Conservation (phyloP, 30 jellyfish, hydroid and myxozoan species). For the Aurelia sp. region DNA sequence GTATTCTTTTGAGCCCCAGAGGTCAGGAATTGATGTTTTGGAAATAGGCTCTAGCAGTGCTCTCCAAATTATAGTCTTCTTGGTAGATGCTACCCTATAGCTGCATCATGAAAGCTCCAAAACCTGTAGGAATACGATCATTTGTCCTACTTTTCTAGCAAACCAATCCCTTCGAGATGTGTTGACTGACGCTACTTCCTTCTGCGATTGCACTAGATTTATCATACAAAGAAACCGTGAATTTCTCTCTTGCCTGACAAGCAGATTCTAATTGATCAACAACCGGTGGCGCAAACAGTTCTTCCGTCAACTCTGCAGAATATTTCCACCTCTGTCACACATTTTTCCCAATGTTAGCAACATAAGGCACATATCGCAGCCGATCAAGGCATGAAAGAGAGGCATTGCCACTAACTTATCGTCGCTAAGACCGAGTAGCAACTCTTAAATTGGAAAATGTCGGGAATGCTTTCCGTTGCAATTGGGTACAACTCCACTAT, state of each 20-base stretch:
- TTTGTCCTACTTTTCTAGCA: background rate
- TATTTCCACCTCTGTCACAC: constrained; percentile 28
- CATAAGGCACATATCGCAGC: constrained; percentile 40
- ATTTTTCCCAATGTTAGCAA: no score
- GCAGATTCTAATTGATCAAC: constrained; percentile 18
- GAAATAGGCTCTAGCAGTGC: no score
- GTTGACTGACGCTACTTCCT: constrained; percentile 13
- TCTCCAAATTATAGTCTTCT: no score
- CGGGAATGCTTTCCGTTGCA: constrained; percentile 31
- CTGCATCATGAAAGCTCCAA: no score
- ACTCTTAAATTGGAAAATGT: constrained; percentile 12
- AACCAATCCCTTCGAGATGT: constrained; percentile 1
- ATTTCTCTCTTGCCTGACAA: constrained; percentile 20
- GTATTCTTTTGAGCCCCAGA: no score
- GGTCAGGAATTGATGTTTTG: no score
- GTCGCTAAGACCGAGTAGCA: constrained; percentile 18
- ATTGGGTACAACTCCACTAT: background rate
- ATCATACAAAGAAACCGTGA: constrained; percentile 29
- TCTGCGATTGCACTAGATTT: no score
- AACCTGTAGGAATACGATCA: no score
- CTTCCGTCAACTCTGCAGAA: constrained; percentile 18
- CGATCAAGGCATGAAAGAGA: constrained; percentile 44
- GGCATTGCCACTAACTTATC: constrained; percentile 17
- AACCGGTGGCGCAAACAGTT: constrained; percentile 20
- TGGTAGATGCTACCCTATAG: no score